Base-by-base conservation (phyloP, 2,113 vertebrate genomes). In the Alethe diademata region DNA sequence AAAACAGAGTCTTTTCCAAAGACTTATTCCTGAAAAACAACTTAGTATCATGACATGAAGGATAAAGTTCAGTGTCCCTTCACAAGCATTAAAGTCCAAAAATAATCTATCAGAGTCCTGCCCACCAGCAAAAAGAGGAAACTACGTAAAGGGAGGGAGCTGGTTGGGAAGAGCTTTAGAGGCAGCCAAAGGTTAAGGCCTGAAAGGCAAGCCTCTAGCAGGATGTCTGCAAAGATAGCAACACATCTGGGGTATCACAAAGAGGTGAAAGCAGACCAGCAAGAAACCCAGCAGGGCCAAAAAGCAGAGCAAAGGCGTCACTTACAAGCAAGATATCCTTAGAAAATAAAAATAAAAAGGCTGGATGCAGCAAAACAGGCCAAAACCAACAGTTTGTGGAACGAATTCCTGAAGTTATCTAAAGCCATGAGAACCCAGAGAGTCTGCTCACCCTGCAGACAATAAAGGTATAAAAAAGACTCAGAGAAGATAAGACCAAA, bases 301-400 rank as follows among this genome's bases (percentile, higher is more conserved):
- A 88, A 65, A 76, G 62, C 61, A 75, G 36, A 90, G 85, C 78
- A 93, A 79, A 94, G 28, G 60, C 1, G 1, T 61, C 88, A 73
- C 43, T 88, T 61, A 61, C 38, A 42, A 61, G 85, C 48, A 79
- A 82, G 85, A 82, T 65, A 93, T 73, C 70, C 71, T 76, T 38
- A 87, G 45, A 91, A 86, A 89, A 80, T 8, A 40, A 54, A 25
- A 75, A 43, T 54, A 28, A 75, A 86, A 81, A 70, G 35, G 14
- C 74, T 69, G 79, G 50, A 92, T n/a, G 58, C n/a, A 61, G 85
- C 18, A 42, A 72, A 53, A 60, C 23, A 73, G 47, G 90, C 95
- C 96, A 97, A 95, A 94, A 43, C 3, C 86, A 97, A 97, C 81
- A 94, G 90, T 76, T 50, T 92, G 90, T 93, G 88, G 71, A 96